Evolutionary conservation across 2,888 invertebrate species (phyloP).

Genomic region (Folsomia manolachei): DNA sequence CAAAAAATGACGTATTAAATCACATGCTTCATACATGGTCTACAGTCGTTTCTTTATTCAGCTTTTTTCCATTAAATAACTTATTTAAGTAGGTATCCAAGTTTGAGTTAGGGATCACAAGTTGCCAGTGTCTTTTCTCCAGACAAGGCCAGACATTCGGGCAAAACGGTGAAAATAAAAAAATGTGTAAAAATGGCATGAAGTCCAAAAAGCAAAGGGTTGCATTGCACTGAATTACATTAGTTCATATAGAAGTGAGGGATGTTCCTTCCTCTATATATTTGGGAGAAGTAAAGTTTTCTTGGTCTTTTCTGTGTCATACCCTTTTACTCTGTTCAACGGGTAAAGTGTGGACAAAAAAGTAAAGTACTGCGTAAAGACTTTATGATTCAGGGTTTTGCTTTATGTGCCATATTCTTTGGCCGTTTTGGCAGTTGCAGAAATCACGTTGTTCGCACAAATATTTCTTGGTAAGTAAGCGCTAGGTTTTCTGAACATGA

Average conservation of each 20-base stretch:
- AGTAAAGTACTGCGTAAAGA: neutral
- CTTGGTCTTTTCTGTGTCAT: no score
- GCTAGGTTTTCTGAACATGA: no score
- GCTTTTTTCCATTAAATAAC: neutral
- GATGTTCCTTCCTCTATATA: neutral
- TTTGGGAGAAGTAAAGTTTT: neutral
- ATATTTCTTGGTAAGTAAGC: no score
- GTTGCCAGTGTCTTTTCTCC: no score
- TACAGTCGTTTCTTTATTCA: no score
- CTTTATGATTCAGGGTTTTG: neutral
- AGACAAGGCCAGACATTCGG: no score
- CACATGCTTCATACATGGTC: no score
- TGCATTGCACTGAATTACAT: neutral
- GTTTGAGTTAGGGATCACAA: constrained; percentile 4
- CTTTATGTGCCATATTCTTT: neutral
- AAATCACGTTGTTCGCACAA: neutral
- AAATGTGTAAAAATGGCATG: neutral
- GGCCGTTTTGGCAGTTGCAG: neutral
- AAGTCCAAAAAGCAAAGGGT: neutral
- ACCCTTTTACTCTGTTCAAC: no score
- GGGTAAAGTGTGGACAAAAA: neutral
- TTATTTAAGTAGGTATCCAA: neutral
- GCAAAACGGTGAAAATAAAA: no score
- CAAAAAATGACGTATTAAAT: no score
- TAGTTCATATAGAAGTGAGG: neutral